phyloP scores from a whole-genome alignment of 2,888 invertebrate species.

The Brachyptera risi region DNA sequence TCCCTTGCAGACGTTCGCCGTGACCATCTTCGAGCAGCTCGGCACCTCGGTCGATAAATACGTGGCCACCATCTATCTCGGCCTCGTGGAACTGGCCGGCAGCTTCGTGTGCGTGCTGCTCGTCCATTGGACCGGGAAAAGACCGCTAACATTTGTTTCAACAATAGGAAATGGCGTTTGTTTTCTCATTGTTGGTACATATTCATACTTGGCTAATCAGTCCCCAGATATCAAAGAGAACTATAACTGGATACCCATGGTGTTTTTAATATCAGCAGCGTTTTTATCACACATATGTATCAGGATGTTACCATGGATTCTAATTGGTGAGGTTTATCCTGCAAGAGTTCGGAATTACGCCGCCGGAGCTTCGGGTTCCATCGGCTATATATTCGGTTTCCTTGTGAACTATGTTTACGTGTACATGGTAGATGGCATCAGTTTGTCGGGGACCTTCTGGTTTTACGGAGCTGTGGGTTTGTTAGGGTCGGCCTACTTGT shows the following conservation, averaged over 20 bases:
- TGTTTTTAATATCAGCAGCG: conserved; percentile 60
- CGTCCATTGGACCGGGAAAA: conserved; percentile 69
- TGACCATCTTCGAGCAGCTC: conserved; percentile 57
- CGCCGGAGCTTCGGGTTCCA: conserved; percentile 66
- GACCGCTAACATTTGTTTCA: conserved; percentile 63
- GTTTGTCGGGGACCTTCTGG: conserved; percentile 68
- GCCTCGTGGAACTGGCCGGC: conserved; percentile 62
- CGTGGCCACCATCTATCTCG: conserved; percentile 68
- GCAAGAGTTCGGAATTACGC: conserved; percentile 65
- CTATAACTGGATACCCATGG: conserved; percentile 62
- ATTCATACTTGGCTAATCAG: conserved; percentile 44
- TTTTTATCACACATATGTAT: conserved; percentile 67
- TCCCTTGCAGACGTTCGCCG: conserved; percentile 52
- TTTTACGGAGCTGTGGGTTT: conserved; percentile 58
- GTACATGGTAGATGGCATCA: conserved; percentile 45
- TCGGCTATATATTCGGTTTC: conserved; percentile 73
- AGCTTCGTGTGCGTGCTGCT: conserved; percentile 60
- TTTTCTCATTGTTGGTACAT: conserved; percentile 57
- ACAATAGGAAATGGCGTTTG: conserved; percentile 62
- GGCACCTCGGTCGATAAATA: conserved; percentile 72
- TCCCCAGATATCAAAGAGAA: conserved; percentile 31
- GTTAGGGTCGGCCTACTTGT: conserved; percentile 59
- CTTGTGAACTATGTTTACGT: conserved; percentile 70
- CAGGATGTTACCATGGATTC: conserved; percentile 71
- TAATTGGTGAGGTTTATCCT: conserved; percentile 72